Percentiles rank a stretch among this genome's conserved stretches.
Evolutionary conservation across 1,140 invertebrate species (phyloP).

Genomic region (Steinernema khuongi): DNA sequence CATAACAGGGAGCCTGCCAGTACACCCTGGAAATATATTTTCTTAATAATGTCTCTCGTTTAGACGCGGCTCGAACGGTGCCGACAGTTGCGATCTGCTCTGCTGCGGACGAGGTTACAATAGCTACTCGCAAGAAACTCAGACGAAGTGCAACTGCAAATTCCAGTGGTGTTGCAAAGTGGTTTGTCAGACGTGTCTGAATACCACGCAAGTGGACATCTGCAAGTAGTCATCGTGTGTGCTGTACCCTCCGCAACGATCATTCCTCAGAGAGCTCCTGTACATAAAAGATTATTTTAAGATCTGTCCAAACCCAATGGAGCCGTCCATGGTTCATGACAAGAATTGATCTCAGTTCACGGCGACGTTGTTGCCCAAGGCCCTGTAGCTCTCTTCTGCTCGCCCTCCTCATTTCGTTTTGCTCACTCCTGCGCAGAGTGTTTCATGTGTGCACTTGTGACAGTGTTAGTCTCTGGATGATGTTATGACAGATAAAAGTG

Average conservation of each 20-base stretch:
- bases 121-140: conserved; percentile 62
- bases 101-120: conserved; percentile 69
- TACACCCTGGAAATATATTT: too few species aligned
- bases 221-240: conserved; percentile 26
- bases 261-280: not conserved
- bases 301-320: not conserved
- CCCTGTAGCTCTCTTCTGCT: not conserved
- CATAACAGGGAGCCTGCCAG: too few species aligned
- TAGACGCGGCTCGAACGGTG: conserved; percentile 62
- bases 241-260: not conserved
- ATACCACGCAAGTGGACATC: conserved; percentile 36
- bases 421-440: too few species aligned
- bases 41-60: conserved; percentile 13
- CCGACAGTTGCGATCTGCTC: conserved; percentile 66
- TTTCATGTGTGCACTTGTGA: too few species aligned
- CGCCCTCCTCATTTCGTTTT: not conserved
- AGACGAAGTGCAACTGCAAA: conserved; percentile 72
- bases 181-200: conserved; percentile 72
- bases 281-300: not conserved
- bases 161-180: conserved; percentile 86
- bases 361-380: not conserved
- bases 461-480: too few species aligned
- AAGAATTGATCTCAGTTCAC: conserved; percentile 13
- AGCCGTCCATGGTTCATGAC: not conserved
- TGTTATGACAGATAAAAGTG: too few species aligned